Percentiles rank a stretch among this genome's conserved stretches.
These are phyloP conservation scores for Watsonalla cultraria DNA, from an alignment of 2,888 invertebrate species.

Conservation along the genomic window DNA sequence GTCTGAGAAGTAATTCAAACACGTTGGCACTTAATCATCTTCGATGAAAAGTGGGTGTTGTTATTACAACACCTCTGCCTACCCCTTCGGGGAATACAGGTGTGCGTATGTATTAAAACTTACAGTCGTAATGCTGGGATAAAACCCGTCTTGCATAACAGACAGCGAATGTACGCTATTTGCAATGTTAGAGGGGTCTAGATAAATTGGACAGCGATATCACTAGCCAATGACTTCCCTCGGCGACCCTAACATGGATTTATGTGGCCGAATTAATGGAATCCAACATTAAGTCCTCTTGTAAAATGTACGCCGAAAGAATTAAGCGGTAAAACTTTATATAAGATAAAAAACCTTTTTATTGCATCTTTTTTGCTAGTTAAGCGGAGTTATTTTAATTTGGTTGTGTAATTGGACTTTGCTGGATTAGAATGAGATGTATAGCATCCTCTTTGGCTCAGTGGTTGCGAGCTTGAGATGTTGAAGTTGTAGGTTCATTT, in stretches of 20 bases:
- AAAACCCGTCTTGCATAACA: too few relatives aligned
- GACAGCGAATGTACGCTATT: too few relatives aligned
- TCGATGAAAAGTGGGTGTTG: too few relatives aligned
- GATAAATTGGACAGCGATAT: constrained; percentile 13
- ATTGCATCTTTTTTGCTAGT: not conserved
- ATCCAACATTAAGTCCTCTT: constrained; percentile 47
- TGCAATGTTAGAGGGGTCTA: constrained; percentile 4
- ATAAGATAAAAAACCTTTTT: constrained; percentile 9
- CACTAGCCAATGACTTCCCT: constrained; percentile 14
- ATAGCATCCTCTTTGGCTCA: too few relatives aligned
- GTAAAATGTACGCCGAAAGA: constrained; percentile 33
- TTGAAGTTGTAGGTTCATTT: too few relatives aligned
- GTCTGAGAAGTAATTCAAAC: too few relatives aligned
- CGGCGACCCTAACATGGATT: constrained; percentile 42
- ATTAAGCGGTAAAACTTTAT: constrained; percentile 13
- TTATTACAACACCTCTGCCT: too few relatives aligned
- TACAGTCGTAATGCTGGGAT: too few relatives aligned
- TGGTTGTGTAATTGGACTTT: not conserved
- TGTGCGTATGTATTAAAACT: not conserved
- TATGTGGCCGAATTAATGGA: constrained; percentile 54
- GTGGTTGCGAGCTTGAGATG: too few relatives aligned
- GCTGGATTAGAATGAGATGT: constrained; percentile 9
- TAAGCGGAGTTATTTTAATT: not conserved
- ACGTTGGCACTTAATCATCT: too few relatives aligned
- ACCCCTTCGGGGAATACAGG: too few relatives aligned